Conservation (phyloP, 2,113 vertebrate species). For the Seriola aureovittata region DNA sequence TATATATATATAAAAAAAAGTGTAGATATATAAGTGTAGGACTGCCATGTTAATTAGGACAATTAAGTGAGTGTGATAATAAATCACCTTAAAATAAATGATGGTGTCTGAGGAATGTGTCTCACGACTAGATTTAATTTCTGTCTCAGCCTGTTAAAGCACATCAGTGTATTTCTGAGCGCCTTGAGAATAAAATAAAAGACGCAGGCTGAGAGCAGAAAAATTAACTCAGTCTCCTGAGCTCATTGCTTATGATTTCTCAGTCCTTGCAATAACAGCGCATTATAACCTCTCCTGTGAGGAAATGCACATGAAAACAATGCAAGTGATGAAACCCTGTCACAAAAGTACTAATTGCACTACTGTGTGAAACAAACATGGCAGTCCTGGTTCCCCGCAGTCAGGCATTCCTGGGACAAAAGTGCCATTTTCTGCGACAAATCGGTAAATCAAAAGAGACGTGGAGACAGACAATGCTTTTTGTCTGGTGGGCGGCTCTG, state of each 20-base stretch:
- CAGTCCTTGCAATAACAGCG: slow-evolving; percentile 14
- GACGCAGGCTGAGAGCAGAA: background rate
- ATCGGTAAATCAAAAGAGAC: slow-evolving; percentile 79
- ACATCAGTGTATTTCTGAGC: background rate
- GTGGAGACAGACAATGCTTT: slow-evolving; percentile 81
- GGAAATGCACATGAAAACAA: slow-evolving; percentile 28
- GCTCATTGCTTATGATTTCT: slow-evolving; percentile 33
- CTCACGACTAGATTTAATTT: background rate
- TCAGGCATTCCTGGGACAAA: slow-evolving; percentile 73
- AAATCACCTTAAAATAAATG: background rate
- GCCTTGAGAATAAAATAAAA: background rate
- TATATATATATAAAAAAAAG: background rate
- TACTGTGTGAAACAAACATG: slow-evolving; percentile 57
- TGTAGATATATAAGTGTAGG: background rate
- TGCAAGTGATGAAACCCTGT: slow-evolving; percentile 29
- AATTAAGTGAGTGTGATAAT: background rate
- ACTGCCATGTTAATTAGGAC: slow-evolving; percentile 21
- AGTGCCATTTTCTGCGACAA: slow-evolving; percentile 85
- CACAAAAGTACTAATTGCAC: slow-evolving; percentile 27
- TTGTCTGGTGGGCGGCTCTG: slow-evolving; percentile 80
- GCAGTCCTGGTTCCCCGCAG: slow-evolving; percentile 61
- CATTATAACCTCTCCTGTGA: slow-evolving; percentile 7
- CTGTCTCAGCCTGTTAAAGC: slow-evolving; percentile 7
- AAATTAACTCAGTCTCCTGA: slow-evolving; percentile 18
- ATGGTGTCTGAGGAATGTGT: background rate